Base-by-base conservation (phyloP, 2,888 invertebrate genomes). In the Erebia epiphron region DNA sequence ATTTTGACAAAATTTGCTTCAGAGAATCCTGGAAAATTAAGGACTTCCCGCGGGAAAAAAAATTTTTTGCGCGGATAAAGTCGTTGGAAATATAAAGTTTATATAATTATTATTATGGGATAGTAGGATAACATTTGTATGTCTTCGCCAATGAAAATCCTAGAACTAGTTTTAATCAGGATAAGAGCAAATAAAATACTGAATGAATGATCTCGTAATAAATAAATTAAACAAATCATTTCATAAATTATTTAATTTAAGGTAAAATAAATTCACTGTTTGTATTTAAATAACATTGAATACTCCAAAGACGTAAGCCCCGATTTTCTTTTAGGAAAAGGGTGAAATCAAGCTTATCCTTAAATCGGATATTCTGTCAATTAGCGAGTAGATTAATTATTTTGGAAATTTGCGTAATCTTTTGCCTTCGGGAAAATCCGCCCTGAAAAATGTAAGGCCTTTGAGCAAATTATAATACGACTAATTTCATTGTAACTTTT, bases 281-380 rank as follows among this genome's bases (percentile, higher is more conserved):
- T 26, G 57, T 56, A 10, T 18, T 21, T 49, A 21, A 49, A 16
- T 18, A 14, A 67, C n/a, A 58, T 58, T 26, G 58, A 49, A 67
- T 49, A 57, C n/a, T 67, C 54, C 21, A 67, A 67, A 67, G 58
- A 14, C n/a, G 49, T 49, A 18, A 49, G 58, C 58, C 5, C 26
- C 8, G 21, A 67, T 67, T 67, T 54, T 67, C 57, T 57, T 66
- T 18, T 35, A 10, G 43, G 46, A 46, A 58, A 56, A 67, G 58
- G 67, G 67, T 67, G 58, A 73, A 76, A 75, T 77, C 74, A 75
- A 78, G 75, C 73, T 74, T 73, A 75, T 74, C 64, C 70, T 76
- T 76, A 75, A 77, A 80, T 78, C 76, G 75, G 77, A 78, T 79
- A 78, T 78, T 79, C 77, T 77, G 75, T 77, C 79, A 79, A 80